Evolutionary conservation across 2,888 invertebrate genomes (phyloP).

Genomic region (Fragum fragum): DNA sequence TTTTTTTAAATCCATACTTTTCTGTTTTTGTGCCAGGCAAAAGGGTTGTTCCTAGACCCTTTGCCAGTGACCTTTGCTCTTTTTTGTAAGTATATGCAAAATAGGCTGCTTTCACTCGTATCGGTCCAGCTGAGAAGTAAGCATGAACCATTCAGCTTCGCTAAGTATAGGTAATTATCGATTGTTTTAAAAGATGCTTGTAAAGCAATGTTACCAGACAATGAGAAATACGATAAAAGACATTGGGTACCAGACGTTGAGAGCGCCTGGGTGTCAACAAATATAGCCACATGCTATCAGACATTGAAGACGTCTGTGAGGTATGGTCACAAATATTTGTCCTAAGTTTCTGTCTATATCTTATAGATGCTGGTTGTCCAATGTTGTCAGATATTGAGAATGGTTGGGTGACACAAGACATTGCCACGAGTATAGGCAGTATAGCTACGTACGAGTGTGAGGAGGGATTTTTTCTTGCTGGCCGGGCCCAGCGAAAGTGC

Average conservation of each 20-base stretch:
- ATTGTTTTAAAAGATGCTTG: slow-evolving; percentile 62
- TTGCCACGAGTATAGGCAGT: slow-evolving; percentile 66
- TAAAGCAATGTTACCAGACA: slow-evolving; percentile 69
- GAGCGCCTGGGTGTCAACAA: slow-evolving; percentile 71
- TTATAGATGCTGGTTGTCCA: slow-evolving; percentile 76
- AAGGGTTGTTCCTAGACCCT: too few species aligned
- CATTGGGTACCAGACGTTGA: slow-evolving; percentile 70
- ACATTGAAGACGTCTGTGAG: slow-evolving; percentile 72
- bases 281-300: slow-evolving; percentile 65
- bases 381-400: slow-evolving; percentile 69
- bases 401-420: slow-evolving; percentile 70
- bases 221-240: slow-evolving; percentile 69
- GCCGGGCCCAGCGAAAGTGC: slow-evolving; percentile 71
- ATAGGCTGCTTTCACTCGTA: too few species aligned
- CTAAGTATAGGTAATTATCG: too few species aligned
- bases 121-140: too few species aligned
- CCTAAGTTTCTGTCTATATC: too few species aligned
- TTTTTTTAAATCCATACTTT: too few species aligned
- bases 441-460: slow-evolving; percentile 71
- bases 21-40: too few species aligned
- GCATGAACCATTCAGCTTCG: too few species aligned
- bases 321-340: slow-evolving; percentile 64
- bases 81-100: too few species aligned
- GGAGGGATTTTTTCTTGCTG: slow-evolving; percentile 73
- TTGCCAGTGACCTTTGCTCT: too few species aligned